Evolutionary conservation across 1,140 invertebrate species (phyloP).

Genomic region (Drosophila grimshawi): DNA sequence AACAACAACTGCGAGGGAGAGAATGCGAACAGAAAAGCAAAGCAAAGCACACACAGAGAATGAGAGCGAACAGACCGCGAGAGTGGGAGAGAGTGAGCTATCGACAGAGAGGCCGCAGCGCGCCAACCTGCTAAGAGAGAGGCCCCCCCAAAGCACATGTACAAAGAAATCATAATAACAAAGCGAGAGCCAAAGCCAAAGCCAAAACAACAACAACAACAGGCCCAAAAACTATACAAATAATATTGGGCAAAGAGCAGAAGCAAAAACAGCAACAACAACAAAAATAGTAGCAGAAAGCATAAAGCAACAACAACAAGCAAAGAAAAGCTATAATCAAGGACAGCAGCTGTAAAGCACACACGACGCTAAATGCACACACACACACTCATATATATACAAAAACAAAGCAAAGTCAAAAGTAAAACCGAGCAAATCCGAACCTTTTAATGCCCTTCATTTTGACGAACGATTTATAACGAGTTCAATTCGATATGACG

Average conservation of each 20-base stretch:
- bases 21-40: slow-evolving; percentile 13
- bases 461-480: slow-evolving; percentile 18
- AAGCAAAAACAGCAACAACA: slow-evolving; percentile 25
- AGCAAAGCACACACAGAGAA: slow-evolving; percentile 1
- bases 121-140: slow-evolving; percentile 23
- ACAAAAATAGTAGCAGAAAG: slow-evolving; percentile 24
- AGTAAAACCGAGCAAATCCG: slow-evolving; percentile 37
- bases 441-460: slow-evolving; percentile 60
- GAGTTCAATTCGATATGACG: slow-evolving; percentile 43
- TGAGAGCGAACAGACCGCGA: slow-evolving; percentile 21
- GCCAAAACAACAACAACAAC: slow-evolving; percentile 31
- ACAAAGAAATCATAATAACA: slow-evolving; percentile 75
- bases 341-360: slow-evolving; percentile 64
- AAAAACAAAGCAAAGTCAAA: slow-evolving; percentile 7
- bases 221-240: slow-evolving; percentile 24
- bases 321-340: slow-evolving; percentile 78
- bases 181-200: slow-evolving; percentile 60
- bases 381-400: slow-evolving; percentile 9
- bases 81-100: slow-evolving; percentile 1
- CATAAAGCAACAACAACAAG: slow-evolving; percentile 42
- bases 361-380: slow-evolving; percentile 47
- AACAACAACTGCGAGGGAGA: slow-evolving; percentile 26
- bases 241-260: slow-evolving; percentile 33
- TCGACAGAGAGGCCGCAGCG: slow-evolving; percentile 16
- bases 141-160: slow-evolving; percentile 55